These are phyloP conservation scores for Falco concolor DNA, from an alignment of 2,797 vertebrate species.

Conservation along the genomic window DNA sequence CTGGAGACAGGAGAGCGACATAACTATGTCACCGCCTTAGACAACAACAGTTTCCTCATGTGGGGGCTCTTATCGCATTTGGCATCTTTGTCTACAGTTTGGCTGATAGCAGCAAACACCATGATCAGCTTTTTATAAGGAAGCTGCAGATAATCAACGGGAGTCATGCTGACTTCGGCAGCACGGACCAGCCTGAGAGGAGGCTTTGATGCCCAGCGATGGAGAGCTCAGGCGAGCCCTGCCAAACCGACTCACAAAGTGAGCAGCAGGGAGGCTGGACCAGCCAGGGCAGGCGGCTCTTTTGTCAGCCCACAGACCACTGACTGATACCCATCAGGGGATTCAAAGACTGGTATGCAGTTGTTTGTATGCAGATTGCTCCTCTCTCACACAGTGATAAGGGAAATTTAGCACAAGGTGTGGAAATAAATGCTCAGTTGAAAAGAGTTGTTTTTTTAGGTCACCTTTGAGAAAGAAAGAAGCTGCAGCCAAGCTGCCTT, in stretches of 20 bases:
- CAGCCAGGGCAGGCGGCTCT: neutral
- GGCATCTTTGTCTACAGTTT: conserved; percentile 39
- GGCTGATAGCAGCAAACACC: conserved; percentile 46
- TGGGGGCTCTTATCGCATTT: neutral
- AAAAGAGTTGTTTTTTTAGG: neutral
- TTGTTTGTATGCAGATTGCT: conserved; percentile 45
- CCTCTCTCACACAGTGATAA: neutral
- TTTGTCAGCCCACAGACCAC: neutral
- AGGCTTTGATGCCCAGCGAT: neutral
- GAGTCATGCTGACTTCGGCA: conserved; percentile 17
- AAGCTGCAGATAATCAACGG: conserved; percentile 15
- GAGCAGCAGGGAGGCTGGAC: conserved; percentile 28
- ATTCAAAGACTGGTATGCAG: neutral
- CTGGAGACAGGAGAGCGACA: conserved; percentile 37
- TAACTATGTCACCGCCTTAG: conserved; percentile 43
- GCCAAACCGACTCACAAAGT: conserved; percentile 23
- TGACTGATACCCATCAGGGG: conserved; percentile 9
- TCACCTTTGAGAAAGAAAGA: conserved; percentile 14
- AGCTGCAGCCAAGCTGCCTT: neutral
- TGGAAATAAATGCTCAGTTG: neutral
- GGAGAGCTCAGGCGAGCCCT: neutral
- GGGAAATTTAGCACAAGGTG: neutral
- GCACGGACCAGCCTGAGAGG: neutral
- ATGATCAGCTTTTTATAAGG: conserved; percentile 42
- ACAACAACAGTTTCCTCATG: conserved; percentile 9